Evolutionary conservation across 2,888 invertebrate genomes (phyloP).

Genomic region (Pteria penguin): DNA sequence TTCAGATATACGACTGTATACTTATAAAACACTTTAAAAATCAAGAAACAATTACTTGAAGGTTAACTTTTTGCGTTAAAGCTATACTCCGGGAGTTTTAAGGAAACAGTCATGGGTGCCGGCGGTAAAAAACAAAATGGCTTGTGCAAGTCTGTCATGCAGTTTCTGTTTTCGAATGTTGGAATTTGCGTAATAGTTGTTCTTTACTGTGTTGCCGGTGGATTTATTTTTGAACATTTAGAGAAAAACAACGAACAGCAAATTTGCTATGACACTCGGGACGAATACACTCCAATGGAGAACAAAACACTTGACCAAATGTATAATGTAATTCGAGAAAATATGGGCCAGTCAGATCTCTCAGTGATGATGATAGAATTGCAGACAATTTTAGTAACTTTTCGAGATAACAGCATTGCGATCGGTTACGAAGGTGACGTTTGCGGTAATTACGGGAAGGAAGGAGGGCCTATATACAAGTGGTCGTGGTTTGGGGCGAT

Average conservation of each 20-base stretch:
- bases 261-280: constrained; percentile 72
- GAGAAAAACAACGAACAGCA: constrained; percentile 78
- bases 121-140: constrained; percentile 44
- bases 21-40: no score
- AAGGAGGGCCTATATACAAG: constrained; percentile 71
- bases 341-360: constrained; percentile 53
- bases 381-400: constrained; percentile 68
- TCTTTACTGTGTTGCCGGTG: constrained; percentile 78
- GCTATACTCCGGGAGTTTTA: no score
- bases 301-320: constrained; percentile 68
- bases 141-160: constrained; percentile 73
- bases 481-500: constrained; percentile 78
- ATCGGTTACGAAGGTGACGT: constrained; percentile 76
- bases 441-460: constrained; percentile 70
- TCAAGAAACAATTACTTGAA: no score
- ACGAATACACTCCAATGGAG: constrained; percentile 72
- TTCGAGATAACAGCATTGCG: constrained; percentile 73
- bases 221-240: constrained; percentile 79
- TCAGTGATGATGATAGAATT: constrained; percentile 69
- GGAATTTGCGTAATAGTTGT: constrained; percentile 77
- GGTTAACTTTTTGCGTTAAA: no score
- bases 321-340: constrained; percentile 68
- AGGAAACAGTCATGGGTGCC: neutral
- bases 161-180: constrained; percentile 79
- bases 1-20: no score